phyloP scores from a whole-genome alignment of 2,888 invertebrate genomes.

The Oasisia sp. region DNA sequence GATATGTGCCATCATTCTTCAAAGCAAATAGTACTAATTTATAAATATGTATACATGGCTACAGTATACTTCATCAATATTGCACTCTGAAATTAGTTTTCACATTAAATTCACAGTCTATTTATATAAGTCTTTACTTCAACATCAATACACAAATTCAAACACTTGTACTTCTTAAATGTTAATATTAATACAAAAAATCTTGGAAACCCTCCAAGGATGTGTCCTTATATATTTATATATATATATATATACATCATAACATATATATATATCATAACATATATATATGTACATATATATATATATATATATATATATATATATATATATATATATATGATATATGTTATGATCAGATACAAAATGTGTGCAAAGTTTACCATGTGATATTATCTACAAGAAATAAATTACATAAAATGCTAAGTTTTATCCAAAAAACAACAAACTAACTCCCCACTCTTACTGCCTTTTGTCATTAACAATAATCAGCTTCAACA shows the following conservation, averaged over 20 bases:
- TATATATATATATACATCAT: too few relatives aligned
- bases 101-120: not conserved
- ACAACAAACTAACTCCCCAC: not conserved
- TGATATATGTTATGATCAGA: too few relatives aligned
- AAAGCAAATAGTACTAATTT: not conserved
- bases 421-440: not conserved
- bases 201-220: not conserved
- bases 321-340: too few relatives aligned
- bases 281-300: too few relatives aligned
- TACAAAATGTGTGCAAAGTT: not conserved
- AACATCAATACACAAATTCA: not conserved
- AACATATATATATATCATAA: too few relatives aligned
- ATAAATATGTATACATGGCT: not conserved
- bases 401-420: not conserved
- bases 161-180: not conserved
- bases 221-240: too few relatives aligned
- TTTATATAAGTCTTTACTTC: not conserved
- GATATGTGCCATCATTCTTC: too few relatives aligned
- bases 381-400: not conserved
- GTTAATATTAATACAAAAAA: not conserved
- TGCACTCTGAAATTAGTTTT: not conserved
- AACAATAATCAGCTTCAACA: not conserved
- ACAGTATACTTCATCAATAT: not conserved
- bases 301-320: too few relatives aligned
- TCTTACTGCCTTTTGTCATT: not conserved